Evolutionary conservation across 2,888 invertebrate species (phyloP), one percentile per base, ranked within the genome.

Genomic region (Alitta virens): DNA sequence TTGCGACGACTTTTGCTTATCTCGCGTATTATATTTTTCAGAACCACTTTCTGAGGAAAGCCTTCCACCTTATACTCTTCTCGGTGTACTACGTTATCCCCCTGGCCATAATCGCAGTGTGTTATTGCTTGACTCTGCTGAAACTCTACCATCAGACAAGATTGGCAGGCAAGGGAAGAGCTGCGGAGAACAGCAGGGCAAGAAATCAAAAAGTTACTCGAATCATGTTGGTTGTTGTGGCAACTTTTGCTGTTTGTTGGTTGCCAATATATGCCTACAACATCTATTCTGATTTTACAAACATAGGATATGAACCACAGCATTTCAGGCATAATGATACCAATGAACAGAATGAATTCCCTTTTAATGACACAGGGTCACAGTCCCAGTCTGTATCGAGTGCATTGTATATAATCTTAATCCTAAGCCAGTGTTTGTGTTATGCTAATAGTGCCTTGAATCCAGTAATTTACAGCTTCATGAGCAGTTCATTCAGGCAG

Each of bases 391-490:
- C 27, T 53, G n/a, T n/a, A n/a, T n/a, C n/a, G n/a, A n/a, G n/a
- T n/a, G n/a, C n/a, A n/a, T n/a, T n/a, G n/a, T n/a, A 56, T 18
- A 40, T 56, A 12, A 46, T 46, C 3, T 23, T 23, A 5, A 56
- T 56, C 46, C 16, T 42, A 3, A 43, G 42, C 23, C 56, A 56
- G 14, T 40, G 18, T 2, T 24, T 66, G 24, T 61, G 56, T 3
- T 67, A 63, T 40, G 58, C 74, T 7, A 75, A 74, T 61, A 72
- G 72, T 62, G 71, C 74, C 5, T 63, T 76, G 16, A 77, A 77
- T 61, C 77, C 77, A 0, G 62, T 75, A 46, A 75, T 77, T 56
- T 77, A 77, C 64, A 74, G 75, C 57, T 71, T 74, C 56, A 72
- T 73, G 49, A 74, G 73, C 55, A 67, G 68, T 21, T 68, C 68